A percentile compares a stretch with the other conserved stretches of the same genome.
Conservation (phyloP, 2,113 vertebrate species). For the Pristiophorus japonicus region DNA sequence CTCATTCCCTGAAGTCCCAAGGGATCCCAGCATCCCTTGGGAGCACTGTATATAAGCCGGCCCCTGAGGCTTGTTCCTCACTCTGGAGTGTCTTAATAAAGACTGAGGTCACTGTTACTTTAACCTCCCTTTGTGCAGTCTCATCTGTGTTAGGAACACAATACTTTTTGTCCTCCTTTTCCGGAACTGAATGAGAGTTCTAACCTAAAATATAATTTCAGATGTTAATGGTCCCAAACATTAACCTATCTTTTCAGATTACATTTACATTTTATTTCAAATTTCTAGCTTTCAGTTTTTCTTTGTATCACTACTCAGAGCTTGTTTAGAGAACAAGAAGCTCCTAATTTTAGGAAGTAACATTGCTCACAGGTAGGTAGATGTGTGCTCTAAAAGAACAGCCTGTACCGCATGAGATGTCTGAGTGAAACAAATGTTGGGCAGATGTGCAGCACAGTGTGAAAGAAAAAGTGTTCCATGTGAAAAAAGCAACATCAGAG, state of each 20-base stretch:
- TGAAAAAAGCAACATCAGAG: background rate
- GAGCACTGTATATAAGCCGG: no score
- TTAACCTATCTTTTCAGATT: background rate
- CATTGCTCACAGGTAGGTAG: background rate
- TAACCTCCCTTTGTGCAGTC: no score
- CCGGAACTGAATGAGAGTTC: background rate
- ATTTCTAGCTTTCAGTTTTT: background rate
- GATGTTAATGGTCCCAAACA: background rate
- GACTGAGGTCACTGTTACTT: no score
- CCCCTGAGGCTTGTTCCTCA: no score
- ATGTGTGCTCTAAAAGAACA: background rate
- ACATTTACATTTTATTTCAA: background rate
- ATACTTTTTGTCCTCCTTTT: background rate
- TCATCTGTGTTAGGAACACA: no score
- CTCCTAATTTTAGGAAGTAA: background rate
- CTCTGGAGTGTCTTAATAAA: no score
- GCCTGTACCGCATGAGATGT: background rate
- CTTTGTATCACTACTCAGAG: background rate
- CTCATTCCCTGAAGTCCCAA: no score
- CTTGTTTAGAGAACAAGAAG: background rate
- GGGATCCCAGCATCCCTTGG: no score
- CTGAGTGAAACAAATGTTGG: conserved; percentile 21
- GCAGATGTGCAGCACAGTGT: conserved; percentile 15
- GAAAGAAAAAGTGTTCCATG: background rate
- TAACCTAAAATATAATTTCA: background rate